Conservation (phyloP, 2,888 invertebrate genomes). For the Frankliniella intonsa region DNA sequence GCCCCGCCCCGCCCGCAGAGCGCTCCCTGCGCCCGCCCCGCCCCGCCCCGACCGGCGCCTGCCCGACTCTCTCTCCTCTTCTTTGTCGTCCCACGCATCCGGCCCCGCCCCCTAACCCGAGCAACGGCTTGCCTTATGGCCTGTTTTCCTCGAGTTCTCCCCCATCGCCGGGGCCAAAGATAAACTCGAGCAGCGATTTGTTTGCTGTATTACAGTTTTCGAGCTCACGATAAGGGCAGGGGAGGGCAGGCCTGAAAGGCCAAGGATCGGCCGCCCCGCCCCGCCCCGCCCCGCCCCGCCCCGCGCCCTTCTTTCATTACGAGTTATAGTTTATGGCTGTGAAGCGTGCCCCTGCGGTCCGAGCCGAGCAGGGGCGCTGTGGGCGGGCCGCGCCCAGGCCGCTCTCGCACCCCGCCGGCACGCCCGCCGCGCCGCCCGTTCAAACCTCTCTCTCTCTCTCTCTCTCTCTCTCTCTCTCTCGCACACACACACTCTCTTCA, state of each 20-base stretch:
- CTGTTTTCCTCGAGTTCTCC: constrained; percentile 4
- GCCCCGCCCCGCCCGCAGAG: too few relatives aligned
- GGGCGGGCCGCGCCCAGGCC: too few relatives aligned
- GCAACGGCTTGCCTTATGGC: not conserved
- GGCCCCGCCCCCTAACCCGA: too few relatives aligned
- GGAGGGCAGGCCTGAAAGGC: not conserved
- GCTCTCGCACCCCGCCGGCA: too few relatives aligned
- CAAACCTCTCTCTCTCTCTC: too few relatives aligned
- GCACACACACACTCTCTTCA: too few relatives aligned
- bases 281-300: not conserved
- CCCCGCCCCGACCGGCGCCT: not conserved
- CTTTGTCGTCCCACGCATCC: not conserved
- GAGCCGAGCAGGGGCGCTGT: too few relatives aligned
- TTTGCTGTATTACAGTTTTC: constrained; percentile 1
- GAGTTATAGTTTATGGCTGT: constrained; percentile 1
- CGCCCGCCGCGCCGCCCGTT: too few relatives aligned
- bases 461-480: too few relatives aligned
- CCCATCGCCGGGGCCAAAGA: constrained; percentile 10
- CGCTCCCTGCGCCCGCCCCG: not conserved
- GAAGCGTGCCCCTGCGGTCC: not conserved
- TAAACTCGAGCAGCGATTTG: constrained; percentile 10
- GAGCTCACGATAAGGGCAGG: not conserved
- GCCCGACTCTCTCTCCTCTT: not conserved
- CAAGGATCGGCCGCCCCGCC: not conserved
- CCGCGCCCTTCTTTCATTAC: not conserved